phyloP scores from a whole-genome alignment of 1,140 invertebrate genomes.

The Akabosia matsudoensis region DNA sequence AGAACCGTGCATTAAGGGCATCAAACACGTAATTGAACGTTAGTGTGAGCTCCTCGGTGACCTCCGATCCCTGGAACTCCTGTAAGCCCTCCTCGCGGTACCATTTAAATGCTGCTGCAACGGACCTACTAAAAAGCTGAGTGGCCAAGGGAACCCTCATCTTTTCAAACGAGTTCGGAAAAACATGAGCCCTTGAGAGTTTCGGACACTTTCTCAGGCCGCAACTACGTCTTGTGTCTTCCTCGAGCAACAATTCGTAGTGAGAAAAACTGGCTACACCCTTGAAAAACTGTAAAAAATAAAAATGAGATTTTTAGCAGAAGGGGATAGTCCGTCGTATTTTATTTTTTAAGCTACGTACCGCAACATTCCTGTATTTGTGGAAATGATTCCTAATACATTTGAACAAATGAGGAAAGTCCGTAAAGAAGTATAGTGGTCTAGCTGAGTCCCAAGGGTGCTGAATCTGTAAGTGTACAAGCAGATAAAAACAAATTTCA shows the following conservation, averaged over 20 bases:
- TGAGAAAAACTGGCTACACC: background rate
- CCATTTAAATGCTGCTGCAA: background rate
- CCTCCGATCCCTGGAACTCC: background rate
- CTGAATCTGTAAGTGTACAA: background rate
- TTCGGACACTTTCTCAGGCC: background rate
- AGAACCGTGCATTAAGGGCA: background rate
- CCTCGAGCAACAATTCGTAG: background rate
- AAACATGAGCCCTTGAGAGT: background rate
- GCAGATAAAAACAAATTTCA: too few species aligned
- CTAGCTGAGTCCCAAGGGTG: background rate
- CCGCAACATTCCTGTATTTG: background rate
- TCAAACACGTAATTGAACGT: constrained; percentile 10
- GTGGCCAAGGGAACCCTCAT: constrained; percentile 21
- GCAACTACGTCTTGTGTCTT: background rate
- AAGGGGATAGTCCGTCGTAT: background rate
- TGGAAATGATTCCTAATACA: constrained; percentile 18
- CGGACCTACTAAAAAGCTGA: background rate
- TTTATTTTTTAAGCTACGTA: background rate
- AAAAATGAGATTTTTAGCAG: background rate
- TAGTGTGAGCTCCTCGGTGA: background rate
- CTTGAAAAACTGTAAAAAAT: background rate
- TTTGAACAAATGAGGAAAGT: constrained; percentile 24
- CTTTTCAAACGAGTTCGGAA: constrained; percentile 29
- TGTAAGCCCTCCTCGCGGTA: background rate
- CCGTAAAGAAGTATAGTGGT: constrained; percentile 1